phyloP scores from a whole-genome alignment of 2,888 invertebrate species.

The Andrena bucephala region DNA sequence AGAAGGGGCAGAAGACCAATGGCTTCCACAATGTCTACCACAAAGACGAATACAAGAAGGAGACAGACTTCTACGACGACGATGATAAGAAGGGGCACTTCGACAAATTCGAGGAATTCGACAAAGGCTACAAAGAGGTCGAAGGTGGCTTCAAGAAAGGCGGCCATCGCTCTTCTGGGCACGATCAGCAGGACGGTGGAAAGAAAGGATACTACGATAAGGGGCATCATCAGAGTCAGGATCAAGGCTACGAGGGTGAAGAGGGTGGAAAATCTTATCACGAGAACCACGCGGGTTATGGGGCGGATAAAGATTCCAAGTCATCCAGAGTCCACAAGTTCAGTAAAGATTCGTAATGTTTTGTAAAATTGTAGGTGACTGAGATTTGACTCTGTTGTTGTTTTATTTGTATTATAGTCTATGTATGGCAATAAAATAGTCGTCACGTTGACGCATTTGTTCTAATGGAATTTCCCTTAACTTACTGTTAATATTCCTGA shows the following conservation, averaged over 20 bases:
- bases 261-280: conserved; percentile 87
- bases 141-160: conserved; percentile 87
- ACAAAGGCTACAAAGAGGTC: conserved; percentile 86
- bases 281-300: conserved; percentile 86
- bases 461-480: neutral
- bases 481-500: neutral
- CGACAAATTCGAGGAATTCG: conserved; percentile 88
- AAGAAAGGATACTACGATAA: conserved; percentile 87
- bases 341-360: conserved; percentile 58
- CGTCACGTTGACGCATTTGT: neutral
- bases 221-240: conserved; percentile 86
- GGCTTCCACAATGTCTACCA: conserved; percentile 91
- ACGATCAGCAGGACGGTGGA: conserved; percentile 86
- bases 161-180: conserved; percentile 86
- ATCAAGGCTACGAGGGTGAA: conserved; percentile 87
- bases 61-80: conserved; percentile 91
- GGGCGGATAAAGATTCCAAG: conserved; percentile 86
- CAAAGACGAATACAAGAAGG: conserved; percentile 92
- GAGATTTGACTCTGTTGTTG: conserved; percentile 7
- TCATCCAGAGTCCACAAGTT: conserved; percentile 86
- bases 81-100: conserved; percentile 89
- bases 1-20: conserved; percentile 90
- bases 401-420: conserved; percentile 26
- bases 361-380: neutral
- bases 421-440: conserved; percentile 29